phyloP scores from a whole-genome alignment of 2,888 invertebrate genomes.

The Epirrita christyi region DNA sequence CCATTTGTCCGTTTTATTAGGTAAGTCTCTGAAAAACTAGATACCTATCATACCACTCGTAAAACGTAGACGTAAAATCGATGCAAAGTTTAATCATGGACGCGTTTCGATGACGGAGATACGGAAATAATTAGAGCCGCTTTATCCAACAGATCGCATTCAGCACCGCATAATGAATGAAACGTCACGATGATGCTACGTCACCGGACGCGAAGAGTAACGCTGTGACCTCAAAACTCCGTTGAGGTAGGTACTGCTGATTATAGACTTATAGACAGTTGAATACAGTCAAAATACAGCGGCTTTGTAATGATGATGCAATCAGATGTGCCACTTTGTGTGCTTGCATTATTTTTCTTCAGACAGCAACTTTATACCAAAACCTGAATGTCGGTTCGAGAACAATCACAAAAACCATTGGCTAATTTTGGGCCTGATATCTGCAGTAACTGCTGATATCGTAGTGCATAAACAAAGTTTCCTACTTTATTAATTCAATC shows the following conservation, averaged over 20 bases:
- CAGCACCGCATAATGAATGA: slow-evolving; percentile 76
- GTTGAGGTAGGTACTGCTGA: slow-evolving; percentile 13
- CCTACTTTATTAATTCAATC: neutral
- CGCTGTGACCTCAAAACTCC: slow-evolving; percentile 52
- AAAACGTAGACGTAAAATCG: slow-evolving; percentile 34
- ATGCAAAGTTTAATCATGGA: slow-evolving; percentile 38
- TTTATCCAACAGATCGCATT: slow-evolving; percentile 76
- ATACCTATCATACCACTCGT: neutral
- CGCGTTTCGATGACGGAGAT: slow-evolving; percentile 63
- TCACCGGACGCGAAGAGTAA: slow-evolving; percentile 55
- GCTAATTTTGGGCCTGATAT: no score
- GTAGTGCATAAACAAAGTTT: neutral
- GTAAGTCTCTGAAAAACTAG: no score
- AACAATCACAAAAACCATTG: no score
- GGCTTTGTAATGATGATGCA: neutral
- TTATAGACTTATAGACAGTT: slow-evolving; percentile 25
- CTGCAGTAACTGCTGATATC: no score
- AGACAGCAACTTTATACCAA: no score
- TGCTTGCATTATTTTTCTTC: no score
- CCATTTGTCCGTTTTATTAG: no score
- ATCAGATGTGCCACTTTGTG: no score
- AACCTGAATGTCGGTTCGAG: no score
- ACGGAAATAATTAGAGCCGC: slow-evolving; percentile 80
- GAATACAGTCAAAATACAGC: slow-evolving; percentile 38
- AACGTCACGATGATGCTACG: slow-evolving; percentile 63